These are phyloP conservation scores for Elysia crispata DNA, from an alignment of 2,888 invertebrate species.

Conservation along the genomic window DNA sequence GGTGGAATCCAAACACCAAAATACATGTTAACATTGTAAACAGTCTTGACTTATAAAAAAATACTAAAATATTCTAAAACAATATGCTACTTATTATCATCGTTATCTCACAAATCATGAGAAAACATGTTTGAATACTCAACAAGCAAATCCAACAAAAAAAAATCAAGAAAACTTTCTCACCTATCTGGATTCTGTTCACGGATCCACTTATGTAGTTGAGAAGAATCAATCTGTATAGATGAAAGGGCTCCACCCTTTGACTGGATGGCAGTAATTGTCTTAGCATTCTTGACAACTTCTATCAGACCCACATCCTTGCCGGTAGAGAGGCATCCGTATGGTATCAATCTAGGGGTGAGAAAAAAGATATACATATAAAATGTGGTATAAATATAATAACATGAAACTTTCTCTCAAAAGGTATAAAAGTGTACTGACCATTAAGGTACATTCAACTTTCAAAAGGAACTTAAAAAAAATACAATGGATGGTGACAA, in stretches of 20 bases:
- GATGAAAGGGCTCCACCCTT: conserved; percentile 78
- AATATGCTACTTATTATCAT: no score
- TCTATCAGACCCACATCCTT: conserved; percentile 79
- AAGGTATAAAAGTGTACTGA: neutral
- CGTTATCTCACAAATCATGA: no score
- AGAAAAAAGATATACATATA: neutral
- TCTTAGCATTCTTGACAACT: conserved; percentile 81
- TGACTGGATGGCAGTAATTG: conserved; percentile 81
- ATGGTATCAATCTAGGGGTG: conserved; percentile 79
- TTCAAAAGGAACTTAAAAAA: no score
- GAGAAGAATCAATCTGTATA: conserved; percentile 79
- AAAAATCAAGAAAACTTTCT: neutral
- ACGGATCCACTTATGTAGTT: conserved; percentile 80
- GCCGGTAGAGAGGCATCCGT: conserved; percentile 81
- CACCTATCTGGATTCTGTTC: conserved; percentile 76
- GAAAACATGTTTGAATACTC: no score
- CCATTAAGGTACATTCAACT: neutral
- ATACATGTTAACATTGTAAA: no score
- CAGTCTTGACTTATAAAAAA: no score
- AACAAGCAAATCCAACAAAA: no score
- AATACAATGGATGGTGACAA: no score
- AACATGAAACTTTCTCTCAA: neutral
- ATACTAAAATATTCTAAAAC: no score
- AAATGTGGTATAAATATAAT: no score
- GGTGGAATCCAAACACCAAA: no score